Evolutionary conservation across 2,888 invertebrate genomes (phyloP).

Genomic region (Thelaira solivaga): DNA sequence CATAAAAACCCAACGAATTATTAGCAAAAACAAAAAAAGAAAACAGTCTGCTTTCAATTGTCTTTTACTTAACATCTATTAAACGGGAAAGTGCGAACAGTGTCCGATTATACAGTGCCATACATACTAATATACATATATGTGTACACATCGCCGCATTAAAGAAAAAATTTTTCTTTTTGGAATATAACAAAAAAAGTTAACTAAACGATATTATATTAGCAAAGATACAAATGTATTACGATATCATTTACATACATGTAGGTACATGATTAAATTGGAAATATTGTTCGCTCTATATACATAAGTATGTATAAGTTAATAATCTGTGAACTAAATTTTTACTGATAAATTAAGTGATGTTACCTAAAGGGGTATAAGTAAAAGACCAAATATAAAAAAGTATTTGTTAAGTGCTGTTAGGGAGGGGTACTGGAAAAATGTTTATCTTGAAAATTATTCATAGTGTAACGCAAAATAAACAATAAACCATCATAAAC

Average conservation of each 20-base stretch:
- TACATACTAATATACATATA: constrained; percentile 23
- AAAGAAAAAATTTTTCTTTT: constrained; percentile 13
- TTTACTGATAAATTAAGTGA: constrained; percentile 29
- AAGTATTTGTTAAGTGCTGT: neutral
- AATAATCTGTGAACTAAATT: constrained; percentile 42
- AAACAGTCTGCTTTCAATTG: constrained; percentile 53
- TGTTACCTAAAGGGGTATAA: constrained; percentile 30
- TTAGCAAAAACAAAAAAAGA: neutral
- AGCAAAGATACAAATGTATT: no score
- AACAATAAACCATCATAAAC: no score
- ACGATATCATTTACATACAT: neutral
- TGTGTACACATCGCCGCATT: constrained; percentile 22
- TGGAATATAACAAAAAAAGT: constrained; percentile 22
- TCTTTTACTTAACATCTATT: constrained; percentile 25
- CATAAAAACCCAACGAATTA: constrained; percentile 1
- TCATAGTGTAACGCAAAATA: constrained; percentile 48
- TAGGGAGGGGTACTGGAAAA: constrained; percentile 30
- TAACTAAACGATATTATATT: no score
- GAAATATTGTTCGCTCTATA: constrained; percentile 4
- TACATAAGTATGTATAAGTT: constrained; percentile 29
- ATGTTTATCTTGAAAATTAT: constrained; percentile 38
- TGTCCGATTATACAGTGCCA: constrained; percentile 49
- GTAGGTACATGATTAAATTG: constrained; percentile 17
- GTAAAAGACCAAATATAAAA: neutral
- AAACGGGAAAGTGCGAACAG: neutral